Percentiles rank a stretch among this genome's conserved stretches.
Evolutionary conservation across 2,888 invertebrate species (phyloP).

Genomic region (Hirtodrosophila alboralis): DNA sequence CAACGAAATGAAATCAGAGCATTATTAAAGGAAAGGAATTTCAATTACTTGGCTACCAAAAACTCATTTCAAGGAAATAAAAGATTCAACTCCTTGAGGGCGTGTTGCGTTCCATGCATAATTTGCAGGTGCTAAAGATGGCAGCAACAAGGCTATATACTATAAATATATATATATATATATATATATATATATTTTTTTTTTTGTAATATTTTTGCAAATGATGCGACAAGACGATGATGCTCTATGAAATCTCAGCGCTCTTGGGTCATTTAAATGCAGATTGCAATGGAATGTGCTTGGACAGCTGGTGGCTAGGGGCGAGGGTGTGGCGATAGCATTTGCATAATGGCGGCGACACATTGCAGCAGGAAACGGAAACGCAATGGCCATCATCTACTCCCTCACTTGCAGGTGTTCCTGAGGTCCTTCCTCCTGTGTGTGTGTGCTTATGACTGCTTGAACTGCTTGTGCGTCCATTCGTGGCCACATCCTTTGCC

Average conservation of each 20-base stretch:
- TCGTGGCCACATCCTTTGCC: conserved; percentile 34
- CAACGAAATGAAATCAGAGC: conserved; percentile 14
- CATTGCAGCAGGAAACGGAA: conserved; percentile 77
- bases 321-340: conserved; percentile 2
- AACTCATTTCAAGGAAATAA: conserved; percentile 50
- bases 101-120: conserved; percentile 42
- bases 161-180: too few species aligned
- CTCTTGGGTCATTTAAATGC: conserved; percentile 75
- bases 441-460: conserved; percentile 77
- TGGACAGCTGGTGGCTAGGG: neutral
- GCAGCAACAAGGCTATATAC: conserved; percentile 21
- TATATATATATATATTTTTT: conserved; percentile 39
- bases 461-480: conserved; percentile 58
- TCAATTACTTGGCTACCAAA: conserved; percentile 50
- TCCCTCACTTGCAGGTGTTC: conserved; percentile 67
- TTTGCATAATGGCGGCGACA: conserved; percentile 78
- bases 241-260: conserved; percentile 60
- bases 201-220: conserved; percentile 69
- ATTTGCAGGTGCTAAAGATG: conserved; percentile 46
- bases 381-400: conserved; percentile 52
- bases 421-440: too few species aligned
- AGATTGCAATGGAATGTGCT: conserved; percentile 67
- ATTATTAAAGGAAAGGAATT: conserved; percentile 56
- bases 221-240: conserved; percentile 65
- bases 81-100: conserved; percentile 20